Conservation (phyloP, 2,888 invertebrate genomes). For the Rhopalosiphum nymphaeae region DNA sequence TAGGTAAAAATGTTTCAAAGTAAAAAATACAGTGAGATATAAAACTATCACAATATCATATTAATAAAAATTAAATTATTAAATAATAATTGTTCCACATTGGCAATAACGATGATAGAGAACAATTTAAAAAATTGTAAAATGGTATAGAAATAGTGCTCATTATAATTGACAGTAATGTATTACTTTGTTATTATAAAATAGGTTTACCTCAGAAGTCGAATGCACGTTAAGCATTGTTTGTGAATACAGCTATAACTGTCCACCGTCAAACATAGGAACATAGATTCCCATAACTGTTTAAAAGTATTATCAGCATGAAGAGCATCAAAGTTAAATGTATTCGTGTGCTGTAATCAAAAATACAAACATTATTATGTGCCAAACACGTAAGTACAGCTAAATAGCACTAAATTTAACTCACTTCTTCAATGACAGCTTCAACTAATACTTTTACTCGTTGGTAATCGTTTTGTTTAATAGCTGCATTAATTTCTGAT, state of each 20-base stretch:
- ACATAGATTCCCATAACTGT: constrained; percentile 51
- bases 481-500: constrained; percentile 37
- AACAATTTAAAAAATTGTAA: background rate
- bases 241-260: constrained; percentile 69
- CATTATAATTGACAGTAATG: background rate
- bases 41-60: background rate
- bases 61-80: background rate
- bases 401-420: background rate
- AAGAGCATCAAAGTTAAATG: constrained; percentile 35
- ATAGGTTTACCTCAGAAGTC: constrained; percentile 76
- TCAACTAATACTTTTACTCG: constrained; percentile 43
- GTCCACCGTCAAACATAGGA: constrained; percentile 16
- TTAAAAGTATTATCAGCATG: constrained; percentile 32
- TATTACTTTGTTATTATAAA: constrained; percentile 63
- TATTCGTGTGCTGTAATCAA: constrained; percentile 47
- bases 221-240: constrained; percentile 75
- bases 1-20: no score
- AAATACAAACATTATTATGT: background rate
- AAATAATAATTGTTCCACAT: background rate
- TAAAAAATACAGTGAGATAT: no score
- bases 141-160: background rate
- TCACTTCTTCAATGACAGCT: constrained; percentile 43
- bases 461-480: constrained; percentile 53
- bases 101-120: background rate
- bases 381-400: background rate